Base-by-base conservation (phyloP, 2,797 vertebrate genomes). In the Paguma larvata region DNA sequence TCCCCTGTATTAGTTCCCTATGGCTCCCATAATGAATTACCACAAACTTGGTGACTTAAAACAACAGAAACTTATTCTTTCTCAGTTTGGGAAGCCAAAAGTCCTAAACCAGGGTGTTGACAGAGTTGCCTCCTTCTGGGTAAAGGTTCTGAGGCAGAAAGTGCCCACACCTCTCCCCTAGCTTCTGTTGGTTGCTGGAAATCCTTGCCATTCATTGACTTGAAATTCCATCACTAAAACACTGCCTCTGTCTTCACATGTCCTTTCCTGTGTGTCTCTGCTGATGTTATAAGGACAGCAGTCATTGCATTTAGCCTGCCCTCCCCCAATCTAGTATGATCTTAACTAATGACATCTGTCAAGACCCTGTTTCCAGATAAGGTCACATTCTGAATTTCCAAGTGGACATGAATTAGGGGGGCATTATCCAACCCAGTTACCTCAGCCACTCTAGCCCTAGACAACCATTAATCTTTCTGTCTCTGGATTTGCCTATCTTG, bases 341-440 rank as follows among this genome's bases (percentile, higher is more conserved):
- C 75, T 84, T 34, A 82, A 83, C 46, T 80, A 75, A 84, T 75
- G 77, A 70, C 23, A 75, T 75, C 65, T 87, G 10, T 75, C 84
- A 90, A 79, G 46, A 92, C 38, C 53, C 68, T 70, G 7, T 95
- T 91, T 96, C 32, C 65, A 94, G 80, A 68, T 62, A 68, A 94
- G 13, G 38, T 89, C 27, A 59, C 53, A 95, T 96, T 79, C 48
- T 93, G 30, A 85, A 70, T 14, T 93, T 92, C 63, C 67, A 27
- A n/a, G 48, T 62, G n/a, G 32, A 78, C 10, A 65, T 72, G 46
- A 86, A 59, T 72, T 83, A 9, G 73, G 32, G 46, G 27, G 62
- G 30, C 5, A 83, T 51, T 93, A 77, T 67, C 93, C 27, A 91
- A 46, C 1, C 63, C 32, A 92, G 4, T 67, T 67, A 78, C n/a